These are phyloP conservation scores for Dendronephthya gigantea DNA, from an alignment of 64 coral and sea anemone genomes.

Conservation along the genomic window DNA sequence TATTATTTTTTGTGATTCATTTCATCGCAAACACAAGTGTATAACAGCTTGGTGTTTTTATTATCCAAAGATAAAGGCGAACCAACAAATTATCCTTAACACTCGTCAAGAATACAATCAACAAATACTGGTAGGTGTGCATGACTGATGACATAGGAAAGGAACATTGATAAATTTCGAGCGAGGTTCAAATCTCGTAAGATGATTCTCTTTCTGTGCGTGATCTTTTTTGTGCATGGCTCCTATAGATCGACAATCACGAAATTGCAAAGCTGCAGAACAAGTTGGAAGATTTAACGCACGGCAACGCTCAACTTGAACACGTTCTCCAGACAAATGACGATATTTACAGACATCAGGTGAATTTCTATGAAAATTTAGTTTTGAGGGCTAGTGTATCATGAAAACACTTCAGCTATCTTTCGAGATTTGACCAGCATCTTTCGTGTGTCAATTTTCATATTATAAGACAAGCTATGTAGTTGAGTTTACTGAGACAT, in stretches of 20 bases:
- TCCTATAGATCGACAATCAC: constrained; percentile 70
- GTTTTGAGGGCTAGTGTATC: no score
- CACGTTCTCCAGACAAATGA: constrained; percentile 63
- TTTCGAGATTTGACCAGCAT: no score
- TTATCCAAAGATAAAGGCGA: constrained; percentile 27
- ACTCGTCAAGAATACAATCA: constrained; percentile 63
- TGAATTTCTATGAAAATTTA: no score
- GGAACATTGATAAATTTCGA: no score
- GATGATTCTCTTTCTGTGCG: no score
- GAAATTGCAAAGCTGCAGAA: constrained; percentile 65
- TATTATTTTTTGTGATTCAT: neutral
- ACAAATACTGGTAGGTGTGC: constrained; percentile 63
- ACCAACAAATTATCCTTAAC: constrained; percentile 62
- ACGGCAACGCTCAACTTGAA: constrained; percentile 69
- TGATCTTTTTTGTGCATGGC: neutral
- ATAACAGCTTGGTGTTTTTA: neutral
- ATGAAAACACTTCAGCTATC: no score
- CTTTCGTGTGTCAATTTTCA: no score
- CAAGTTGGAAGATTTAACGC: constrained; percentile 49
- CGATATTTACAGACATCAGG: constrained; percentile 71
- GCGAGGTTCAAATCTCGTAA: no score
- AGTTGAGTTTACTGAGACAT: no score
- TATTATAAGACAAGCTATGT: no score
- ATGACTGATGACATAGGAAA: no score
- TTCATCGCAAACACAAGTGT: neutral